Evolutionary conservation across 2,113 vertebrate species (phyloP), one percentile per base, ranked within the genome.

Genomic region (Corythoichthys intestinalis): DNA sequence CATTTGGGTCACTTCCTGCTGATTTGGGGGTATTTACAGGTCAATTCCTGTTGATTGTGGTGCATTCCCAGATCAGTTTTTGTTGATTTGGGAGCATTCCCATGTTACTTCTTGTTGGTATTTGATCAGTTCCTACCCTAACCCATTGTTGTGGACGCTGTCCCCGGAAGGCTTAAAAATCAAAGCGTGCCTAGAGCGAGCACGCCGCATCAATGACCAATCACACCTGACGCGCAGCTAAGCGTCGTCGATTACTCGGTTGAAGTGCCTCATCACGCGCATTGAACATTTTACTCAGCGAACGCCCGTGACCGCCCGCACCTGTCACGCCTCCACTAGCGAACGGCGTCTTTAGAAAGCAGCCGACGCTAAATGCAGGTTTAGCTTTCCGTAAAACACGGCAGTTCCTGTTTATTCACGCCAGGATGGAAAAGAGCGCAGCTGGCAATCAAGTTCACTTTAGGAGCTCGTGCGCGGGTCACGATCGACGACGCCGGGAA

Each of bases 241-340:
- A 80, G 58, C 65, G 60, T 53, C 64, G 69, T 72, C 60, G 69
- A 72, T 70, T 54, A 60, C 64, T 70, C 49, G 63, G 67, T 65
- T 80, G 62, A 70, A 60, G 50, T 20, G 35, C 63, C 65, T 57
- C 63, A 66, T 71, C 35, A 61, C 61, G 58, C 70, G 57, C 17
- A 35, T 67, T 72, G 69, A 52, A 52, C 28, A 39, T 59, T 28
- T 54, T 64, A n/a, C 50, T 65, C 37, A 72, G 7, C 48, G 17
- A 71, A 69, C 28, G 37, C 41, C 61, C 6, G 56, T 20, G 10
- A 28, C 53, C 8, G 39, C 12, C 8, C 52, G 41, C 58, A 56
- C 54, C 59, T 47, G 61, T 46, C 61, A 13, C 15, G 41, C 61
- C 6, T 34, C 47, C 34, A 47, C 39, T 14, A 47, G 20, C 61